Base-by-base conservation (phyloP, 2,888 invertebrate species). In the Amiota mariae region DNA sequence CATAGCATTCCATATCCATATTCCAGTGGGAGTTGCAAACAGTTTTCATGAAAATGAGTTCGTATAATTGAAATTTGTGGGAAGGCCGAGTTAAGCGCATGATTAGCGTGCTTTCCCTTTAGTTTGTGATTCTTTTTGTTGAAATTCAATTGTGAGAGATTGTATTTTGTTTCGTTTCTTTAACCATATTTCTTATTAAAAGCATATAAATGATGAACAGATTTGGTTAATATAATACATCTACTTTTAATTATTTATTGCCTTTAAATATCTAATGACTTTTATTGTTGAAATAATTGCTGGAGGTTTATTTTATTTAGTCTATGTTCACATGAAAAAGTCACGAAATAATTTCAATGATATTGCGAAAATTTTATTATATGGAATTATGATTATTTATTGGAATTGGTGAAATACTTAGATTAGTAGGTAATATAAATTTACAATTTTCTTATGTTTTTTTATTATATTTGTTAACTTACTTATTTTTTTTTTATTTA, bases 221-320 rank as follows among this genome's bases (percentile, higher is more conserved):
- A 12, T 61, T 18, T 61, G 8, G 64, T 13, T 36, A 46, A 20
- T 61, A 15, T 18, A 20, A 47, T 63, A 46, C 18, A 71, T 36
- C 15, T 49, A 12, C 36, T 47, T 10, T 80, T 81, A 83, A 81
- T 81, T 83, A 81, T 81, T 81, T 81, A 81, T 83, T 79, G 78
- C 80, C 77, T 24, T 24, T 83, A 83, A 83, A 80, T 77, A 77
- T 73, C 81, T 80, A 80, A 81, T 81, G 84, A 81, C 84, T 82
- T 80, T 80, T 75, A 68, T 75, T 77, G 3, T 75, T 77, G 3
- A 36, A 36, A 36, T 36, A 6, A 36, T 36, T 78, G 71, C 56
- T 56, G 56, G 15, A 2, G 6, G 59, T 59, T 18, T 11, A 59
- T 8, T 4, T 4, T 12, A n/a, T n/a, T 54, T 54, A 54, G 56